phyloP scores from a whole-genome alignment of 2,113 vertebrate genomes.

The Corythaixoides concolor region DNA sequence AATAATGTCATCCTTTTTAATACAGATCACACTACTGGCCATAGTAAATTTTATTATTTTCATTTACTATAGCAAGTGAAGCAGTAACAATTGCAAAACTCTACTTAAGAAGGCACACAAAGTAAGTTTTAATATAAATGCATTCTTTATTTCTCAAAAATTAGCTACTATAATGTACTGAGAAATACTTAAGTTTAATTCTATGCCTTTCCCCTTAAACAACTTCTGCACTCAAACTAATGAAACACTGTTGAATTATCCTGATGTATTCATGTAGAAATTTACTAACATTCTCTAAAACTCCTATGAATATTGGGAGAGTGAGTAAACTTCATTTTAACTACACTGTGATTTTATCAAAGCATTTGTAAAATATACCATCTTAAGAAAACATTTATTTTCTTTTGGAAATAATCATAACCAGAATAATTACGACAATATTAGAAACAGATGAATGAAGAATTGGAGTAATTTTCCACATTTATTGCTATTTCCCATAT shows the following conservation, averaged over 20 bases:
- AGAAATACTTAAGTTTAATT: not conserved
- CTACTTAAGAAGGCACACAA: not conserved
- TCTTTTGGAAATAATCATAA: conserved; percentile 18
- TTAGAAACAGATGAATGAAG: conserved; percentile 38
- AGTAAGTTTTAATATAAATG: not conserved
- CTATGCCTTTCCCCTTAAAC: not conserved
- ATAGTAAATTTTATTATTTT: not conserved
- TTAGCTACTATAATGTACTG: not conserved
- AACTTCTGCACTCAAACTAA: not conserved
- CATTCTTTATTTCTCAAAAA: not conserved
- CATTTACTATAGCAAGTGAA: not conserved
- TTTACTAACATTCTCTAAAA: not conserved
- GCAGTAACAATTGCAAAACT: not conserved
- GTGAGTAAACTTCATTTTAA: not conserved
- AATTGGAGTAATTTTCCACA: not conserved
- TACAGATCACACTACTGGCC: accelerated
- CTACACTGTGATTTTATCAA: not conserved
- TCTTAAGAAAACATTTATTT: not conserved
- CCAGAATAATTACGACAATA: conserved; percentile 23
- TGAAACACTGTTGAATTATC: not conserved
- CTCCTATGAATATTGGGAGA: not conserved
- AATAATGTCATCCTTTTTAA: not conserved
- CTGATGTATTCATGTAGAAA: not conserved
- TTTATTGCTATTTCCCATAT: conserved; percentile 51
- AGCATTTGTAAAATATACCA: not conserved